Evolutionary conservation across 2,113 vertebrate genomes (phyloP).

Genomic region (Cricetomys ansorgei): DNA sequence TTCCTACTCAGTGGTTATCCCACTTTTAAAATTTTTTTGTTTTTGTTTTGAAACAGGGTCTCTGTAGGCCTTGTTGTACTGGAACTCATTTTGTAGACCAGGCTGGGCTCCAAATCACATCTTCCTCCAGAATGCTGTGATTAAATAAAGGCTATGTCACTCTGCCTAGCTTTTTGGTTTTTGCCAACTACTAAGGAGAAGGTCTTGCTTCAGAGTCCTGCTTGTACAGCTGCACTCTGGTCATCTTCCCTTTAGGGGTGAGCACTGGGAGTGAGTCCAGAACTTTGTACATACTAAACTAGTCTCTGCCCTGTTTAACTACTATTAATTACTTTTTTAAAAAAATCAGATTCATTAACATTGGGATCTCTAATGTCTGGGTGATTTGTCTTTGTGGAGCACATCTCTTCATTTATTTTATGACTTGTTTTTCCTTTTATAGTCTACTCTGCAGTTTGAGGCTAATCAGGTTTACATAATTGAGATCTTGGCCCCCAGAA

Average conservation of each 20-base stretch:
- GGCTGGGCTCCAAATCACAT: background rate
- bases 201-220: background rate
- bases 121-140: background rate
- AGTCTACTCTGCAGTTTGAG: background rate
- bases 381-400: background rate
- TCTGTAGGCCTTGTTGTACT: background rate
- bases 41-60: background rate
- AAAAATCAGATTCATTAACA: background rate
- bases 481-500: background rate
- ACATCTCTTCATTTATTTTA: background rate
- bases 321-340: background rate
- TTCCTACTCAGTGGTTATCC: background rate
- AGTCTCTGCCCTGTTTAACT: background rate
- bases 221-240: background rate
- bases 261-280: background rate
- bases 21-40: background rate
- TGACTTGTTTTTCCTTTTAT: background rate
- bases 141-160: too few species aligned
- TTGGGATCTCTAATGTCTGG: background rate
- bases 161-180: too few species aligned
- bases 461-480: background rate
- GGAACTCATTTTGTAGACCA: background rate
- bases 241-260: background rate
- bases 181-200: background rate
- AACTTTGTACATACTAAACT: background rate